Conservation (phyloP, 2,113 vertebrate species). For the Takifugu bimaculatus region DNA sequence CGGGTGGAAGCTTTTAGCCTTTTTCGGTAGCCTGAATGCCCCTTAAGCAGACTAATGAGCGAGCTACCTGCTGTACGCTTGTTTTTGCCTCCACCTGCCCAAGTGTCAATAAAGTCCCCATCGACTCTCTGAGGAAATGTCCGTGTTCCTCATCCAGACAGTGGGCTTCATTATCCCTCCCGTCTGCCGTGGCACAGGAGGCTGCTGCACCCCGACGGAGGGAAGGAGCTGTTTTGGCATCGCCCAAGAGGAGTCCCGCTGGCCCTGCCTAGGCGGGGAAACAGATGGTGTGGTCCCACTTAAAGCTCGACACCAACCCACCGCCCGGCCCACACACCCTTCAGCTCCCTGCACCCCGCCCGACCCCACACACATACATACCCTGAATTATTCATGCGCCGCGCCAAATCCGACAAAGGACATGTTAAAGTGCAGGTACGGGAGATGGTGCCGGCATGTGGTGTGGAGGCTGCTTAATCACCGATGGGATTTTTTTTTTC, state of each 20-base stretch:
- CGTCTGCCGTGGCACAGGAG: conserved; percentile 64
- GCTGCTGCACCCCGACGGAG: conserved; percentile 46
- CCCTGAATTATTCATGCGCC: conserved; percentile 75
- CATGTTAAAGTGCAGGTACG: conserved; percentile 73
- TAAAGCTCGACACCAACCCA: conserved; percentile 59
- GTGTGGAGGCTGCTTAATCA: conserved; percentile 61
- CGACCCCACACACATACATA: conserved; percentile 29
- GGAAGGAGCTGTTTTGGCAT: conserved; percentile 61
- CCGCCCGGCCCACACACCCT: conserved; percentile 41
- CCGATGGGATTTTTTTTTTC: not conserved
- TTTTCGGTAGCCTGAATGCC: not conserved
- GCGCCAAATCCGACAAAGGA: conserved; percentile 59
- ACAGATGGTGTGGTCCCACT: conserved; percentile 76
- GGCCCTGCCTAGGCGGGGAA: conserved; percentile 63
- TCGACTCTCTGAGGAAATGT: conserved; percentile 55
- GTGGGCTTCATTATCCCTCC: conserved; percentile 64
- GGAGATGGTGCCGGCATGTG: conserved; percentile 57
- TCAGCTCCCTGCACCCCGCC: conserved; percentile 20
- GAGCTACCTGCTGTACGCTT: conserved; percentile 57
- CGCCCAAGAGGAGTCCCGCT: conserved; percentile 64
- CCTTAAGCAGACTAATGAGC: conserved; percentile 52
- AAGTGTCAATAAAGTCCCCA: conserved; percentile 54
- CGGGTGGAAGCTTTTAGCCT: too few species aligned
- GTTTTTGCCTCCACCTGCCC: conserved; percentile 63
- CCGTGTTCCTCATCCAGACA: conserved; percentile 50